A percentile compares a stretch with the other conserved stretches of the same genome.
phyloP scores from a whole-genome alignment of 2,797 vertebrate species.

The Cuculus canorus region DNA sequence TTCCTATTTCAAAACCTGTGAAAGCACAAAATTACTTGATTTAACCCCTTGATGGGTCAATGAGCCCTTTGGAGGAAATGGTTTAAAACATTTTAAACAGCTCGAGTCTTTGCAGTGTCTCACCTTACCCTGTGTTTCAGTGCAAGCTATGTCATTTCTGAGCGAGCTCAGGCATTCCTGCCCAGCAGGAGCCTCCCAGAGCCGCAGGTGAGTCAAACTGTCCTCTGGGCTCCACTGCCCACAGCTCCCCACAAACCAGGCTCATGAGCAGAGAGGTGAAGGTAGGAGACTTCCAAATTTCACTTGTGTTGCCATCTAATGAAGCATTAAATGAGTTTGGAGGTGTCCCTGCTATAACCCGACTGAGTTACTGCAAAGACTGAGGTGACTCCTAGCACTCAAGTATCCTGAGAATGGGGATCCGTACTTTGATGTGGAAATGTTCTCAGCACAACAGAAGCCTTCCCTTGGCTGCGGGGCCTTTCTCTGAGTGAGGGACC shows the following conservation, averaged over 20 bases:
- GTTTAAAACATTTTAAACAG: neutral
- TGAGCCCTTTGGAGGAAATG: neutral
- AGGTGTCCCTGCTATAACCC: rapidly evolving
- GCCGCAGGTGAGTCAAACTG: neutral
- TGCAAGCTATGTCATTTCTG: neutral
- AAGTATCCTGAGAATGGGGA: rapidly evolving
- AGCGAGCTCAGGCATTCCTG: neutral
- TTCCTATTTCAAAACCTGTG: neutral
- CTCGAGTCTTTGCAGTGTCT: neutral
- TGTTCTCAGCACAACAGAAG: neutral
- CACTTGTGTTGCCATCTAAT: neutral
- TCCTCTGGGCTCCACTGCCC: neutral
- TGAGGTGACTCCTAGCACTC: neutral
- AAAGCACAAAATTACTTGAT: neutral
- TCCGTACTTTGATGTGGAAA: rapidly evolving
- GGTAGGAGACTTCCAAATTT: neutral
- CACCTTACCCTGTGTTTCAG: neutral
- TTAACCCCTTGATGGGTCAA: neutral
- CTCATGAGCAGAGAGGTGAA: neutral
- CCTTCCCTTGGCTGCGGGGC: rapidly evolving
- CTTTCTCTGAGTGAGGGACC: neutral
- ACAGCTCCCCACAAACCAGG: neutral
- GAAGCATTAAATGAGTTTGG: neutral
- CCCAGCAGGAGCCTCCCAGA: neutral
- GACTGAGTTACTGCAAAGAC: neutral